A percentile compares a stretch with the other conserved stretches of the same genome.
These are phyloP conservation scores for Tetraodon nigroviridis DNA, from an alignment of 2,113 vertebrate genomes.

Conservation along the genomic window DNA sequence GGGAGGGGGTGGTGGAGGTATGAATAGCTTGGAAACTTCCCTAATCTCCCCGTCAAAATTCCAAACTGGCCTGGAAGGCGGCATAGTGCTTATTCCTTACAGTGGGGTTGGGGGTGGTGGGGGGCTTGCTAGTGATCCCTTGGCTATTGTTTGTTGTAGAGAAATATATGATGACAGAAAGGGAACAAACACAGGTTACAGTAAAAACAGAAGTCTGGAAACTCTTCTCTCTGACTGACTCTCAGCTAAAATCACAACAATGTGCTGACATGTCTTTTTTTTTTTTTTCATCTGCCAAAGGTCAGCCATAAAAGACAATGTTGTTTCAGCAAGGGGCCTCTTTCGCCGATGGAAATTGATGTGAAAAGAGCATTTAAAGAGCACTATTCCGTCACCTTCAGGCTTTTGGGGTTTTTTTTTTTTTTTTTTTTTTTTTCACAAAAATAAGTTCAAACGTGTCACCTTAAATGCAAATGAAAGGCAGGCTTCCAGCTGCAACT, in stretches of 20 bases:
- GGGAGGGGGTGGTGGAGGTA: conserved; percentile 15
- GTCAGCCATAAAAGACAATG: conserved; percentile 21
- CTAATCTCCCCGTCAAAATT: conserved; percentile 68
- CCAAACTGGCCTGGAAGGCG: conserved; percentile 40
- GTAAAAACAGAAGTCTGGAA: background rate
- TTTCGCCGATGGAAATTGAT: conserved; percentile 1
- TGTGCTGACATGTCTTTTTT: background rate
- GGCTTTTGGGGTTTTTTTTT: background rate
- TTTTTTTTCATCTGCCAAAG: conserved; percentile 33
- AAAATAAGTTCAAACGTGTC: conserved; percentile 5
- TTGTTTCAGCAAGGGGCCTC: conserved; percentile 1
- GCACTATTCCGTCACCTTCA: background rate
- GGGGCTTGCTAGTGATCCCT: conserved; percentile 34
- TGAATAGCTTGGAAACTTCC: conserved; percentile 74
- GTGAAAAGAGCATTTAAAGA: background rate
- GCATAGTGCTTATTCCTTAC: conserved; percentile 58
- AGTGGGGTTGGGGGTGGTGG: background rate
- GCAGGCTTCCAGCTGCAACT: conserved; percentile 6
- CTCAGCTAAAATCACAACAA: too few species aligned
- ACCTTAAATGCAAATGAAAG: conserved; percentile 17
- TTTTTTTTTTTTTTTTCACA: conserved; percentile 2
- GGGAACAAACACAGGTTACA: conserved; percentile 6
- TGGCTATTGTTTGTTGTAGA: conserved; percentile 36
- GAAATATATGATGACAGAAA: conserved; percentile 3
- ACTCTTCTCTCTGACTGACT: conserved; percentile 21